These are phyloP conservation scores for Nicator chloris DNA, from an alignment of 2,113 vertebrate genomes.

Conservation along the genomic window DNA sequence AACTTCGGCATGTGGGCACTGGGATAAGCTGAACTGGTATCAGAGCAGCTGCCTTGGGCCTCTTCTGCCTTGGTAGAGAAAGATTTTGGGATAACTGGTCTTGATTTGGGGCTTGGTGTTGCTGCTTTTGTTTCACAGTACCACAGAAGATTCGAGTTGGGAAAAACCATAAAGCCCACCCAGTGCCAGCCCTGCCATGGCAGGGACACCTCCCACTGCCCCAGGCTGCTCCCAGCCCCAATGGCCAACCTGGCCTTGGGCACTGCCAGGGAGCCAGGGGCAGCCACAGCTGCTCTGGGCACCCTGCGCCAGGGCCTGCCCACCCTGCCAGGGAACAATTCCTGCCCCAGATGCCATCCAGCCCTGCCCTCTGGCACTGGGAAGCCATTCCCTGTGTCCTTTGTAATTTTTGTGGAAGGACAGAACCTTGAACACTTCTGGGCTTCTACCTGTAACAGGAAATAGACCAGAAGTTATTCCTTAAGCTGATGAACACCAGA, in stretches of 20 bases:
- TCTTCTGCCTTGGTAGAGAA: neutral
- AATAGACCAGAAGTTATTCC: neutral
- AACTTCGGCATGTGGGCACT: no score
- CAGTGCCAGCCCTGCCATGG: neutral
- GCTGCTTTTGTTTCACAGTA: neutral
- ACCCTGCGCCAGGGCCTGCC: neutral
- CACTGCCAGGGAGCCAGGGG: neutral
- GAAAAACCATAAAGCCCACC: fast-evolving
- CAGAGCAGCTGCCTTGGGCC: neutral
- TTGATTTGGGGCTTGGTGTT: neutral
- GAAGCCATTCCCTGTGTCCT: neutral
- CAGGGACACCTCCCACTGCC: neutral
- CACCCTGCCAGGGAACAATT: neutral
- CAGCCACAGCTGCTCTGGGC: neutral
- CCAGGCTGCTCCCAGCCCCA: neutral
- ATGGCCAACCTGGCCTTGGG: neutral
- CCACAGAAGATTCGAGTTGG: neutral
- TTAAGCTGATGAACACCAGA: neutral
- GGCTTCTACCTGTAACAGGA: neutral
- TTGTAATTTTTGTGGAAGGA: neutral
- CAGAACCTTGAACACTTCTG: fast-evolving
- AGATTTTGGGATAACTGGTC: no score
- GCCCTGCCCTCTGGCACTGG: neutral
- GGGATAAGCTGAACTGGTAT: neutral
- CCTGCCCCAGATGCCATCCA: fast-evolving